These are phyloP conservation scores for Umimayanthus kanabou DNA, from an alignment of 92 coral and sea anemone genomes.

Conservation along the genomic window DNA sequence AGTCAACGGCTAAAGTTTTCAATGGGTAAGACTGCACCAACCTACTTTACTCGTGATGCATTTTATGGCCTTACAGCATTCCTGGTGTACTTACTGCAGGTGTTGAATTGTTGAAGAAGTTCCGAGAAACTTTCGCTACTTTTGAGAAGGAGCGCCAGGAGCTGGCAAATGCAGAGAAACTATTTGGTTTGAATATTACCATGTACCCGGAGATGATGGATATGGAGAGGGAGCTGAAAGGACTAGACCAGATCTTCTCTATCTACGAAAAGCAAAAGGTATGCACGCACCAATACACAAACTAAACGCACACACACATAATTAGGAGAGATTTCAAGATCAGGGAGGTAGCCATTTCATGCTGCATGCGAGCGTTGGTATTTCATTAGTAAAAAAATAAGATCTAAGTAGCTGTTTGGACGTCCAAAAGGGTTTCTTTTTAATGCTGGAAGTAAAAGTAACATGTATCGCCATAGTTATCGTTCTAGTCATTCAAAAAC, in stretches of 20 bases:
- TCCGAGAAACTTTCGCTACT: conserved; percentile 82
- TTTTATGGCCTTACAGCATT: not conserved
- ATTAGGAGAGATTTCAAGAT: not conserved
- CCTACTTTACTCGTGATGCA: not conserved
- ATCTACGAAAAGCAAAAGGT: conserved; percentile 96
- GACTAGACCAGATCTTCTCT: conserved; percentile 87
- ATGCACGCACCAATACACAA: not conserved
- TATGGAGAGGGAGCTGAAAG: conserved; percentile 98
- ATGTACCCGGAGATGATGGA: conserved; percentile 93
- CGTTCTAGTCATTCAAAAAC: no score
- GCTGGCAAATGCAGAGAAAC: conserved; percentile 95
- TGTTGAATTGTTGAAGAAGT: conserved; percentile 87
- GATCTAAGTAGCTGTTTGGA: no score
- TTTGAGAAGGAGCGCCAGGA: conserved; percentile 97
- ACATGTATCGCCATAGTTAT: no score
- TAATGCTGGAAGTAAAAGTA: no score
- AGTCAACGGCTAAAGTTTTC: no score
- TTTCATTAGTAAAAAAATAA: no score
- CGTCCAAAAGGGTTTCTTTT: no score
- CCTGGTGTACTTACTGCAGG: conserved; percentile 44
- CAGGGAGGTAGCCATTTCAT: no score
- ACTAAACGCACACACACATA: not conserved
- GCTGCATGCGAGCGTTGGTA: no score
- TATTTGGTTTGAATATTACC: conserved; percentile 94
- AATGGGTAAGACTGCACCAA: no score